Base-by-base conservation (phyloP, 2,797 vertebrate genomes). In the Leptoclinus maculatus region DNA sequence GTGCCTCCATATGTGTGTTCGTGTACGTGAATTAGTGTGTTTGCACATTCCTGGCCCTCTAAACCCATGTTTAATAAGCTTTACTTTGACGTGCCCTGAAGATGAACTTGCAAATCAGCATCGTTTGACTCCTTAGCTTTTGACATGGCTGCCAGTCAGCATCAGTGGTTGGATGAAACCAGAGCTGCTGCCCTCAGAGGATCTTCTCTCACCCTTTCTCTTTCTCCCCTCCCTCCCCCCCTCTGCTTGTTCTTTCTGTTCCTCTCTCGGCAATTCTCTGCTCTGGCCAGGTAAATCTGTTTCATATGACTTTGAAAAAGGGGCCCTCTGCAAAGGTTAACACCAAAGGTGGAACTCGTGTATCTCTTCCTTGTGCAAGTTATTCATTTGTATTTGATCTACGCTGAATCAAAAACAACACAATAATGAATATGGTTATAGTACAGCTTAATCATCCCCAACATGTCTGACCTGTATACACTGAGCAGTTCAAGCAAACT, bases 91-190 rank as follows among this genome's bases (percentile, higher is more conserved):
- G 32, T 94, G 92, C 85, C 92, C 93, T 83, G 66, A 83, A 90
- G 88, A 92, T 94, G 91, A 94, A 92, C 92, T 84, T 80, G 80
- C 79, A 74, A 88, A 90, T 92, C 88, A 87, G 71, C 87, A 82
- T 87, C 69, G 78, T 91, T 87, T 91, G 88, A 87, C 85, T 88
- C 83, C 86, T 84, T 81, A 51, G 78, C 79, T 92, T 92, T 88
- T 93, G 93, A 93, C 92, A 87, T 78, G 84, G 91, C 92, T 93
- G 91, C 90, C 90, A 91, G 80, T 90, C 90, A 92, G 60, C 83
- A 87, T 91, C 91, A 93, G 86, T 47, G 77, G 72, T 80, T 83
- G 79, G 83, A 81, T 83, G 87, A 88, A 88, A 90, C 86, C 78
- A 83, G 84, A 93, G 89, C 87, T 79, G 71, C 72, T 90, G 83